Conservation (phyloP, 1,140 invertebrate genomes). For the honey bee (Apis mellifera) region DNA sequence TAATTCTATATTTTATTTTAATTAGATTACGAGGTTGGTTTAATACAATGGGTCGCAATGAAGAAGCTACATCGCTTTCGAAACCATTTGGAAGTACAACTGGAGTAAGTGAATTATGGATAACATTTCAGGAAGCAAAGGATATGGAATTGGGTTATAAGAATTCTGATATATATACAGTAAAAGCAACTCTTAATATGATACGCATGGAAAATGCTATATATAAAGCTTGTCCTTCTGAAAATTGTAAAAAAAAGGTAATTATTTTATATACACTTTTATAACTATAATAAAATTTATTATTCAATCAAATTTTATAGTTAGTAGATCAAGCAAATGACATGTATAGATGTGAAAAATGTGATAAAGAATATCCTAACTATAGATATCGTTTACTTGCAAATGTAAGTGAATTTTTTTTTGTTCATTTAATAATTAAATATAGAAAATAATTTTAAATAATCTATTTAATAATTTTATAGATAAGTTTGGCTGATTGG, state of each 20-base stretch:
- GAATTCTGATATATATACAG: conserved; percentile 90
- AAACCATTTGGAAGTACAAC: conserved; percentile 59
- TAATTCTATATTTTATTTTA: conserved; percentile 9
- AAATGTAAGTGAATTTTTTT: conserved; percentile 83
- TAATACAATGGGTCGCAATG: conserved; percentile 87
- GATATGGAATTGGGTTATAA: conserved; percentile 84
- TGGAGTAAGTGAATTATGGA: conserved; percentile 76
- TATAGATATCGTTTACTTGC: conserved; percentile 94
- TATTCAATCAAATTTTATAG: conserved; percentile 65
- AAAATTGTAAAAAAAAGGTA: conserved; percentile 96
- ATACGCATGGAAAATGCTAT: conserved; percentile 90
- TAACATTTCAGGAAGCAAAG: conserved; percentile 88
- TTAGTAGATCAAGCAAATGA: conserved; percentile 93
- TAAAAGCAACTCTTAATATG: conserved; percentile 86
- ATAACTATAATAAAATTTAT: conserved; percentile 1
- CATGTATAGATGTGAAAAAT: conserved; percentile 97
- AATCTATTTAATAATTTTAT: conserved; percentile 55
- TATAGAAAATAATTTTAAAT: background rate
- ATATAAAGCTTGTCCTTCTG: conserved; percentile 94
- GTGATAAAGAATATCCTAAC: conserved; percentile 90
- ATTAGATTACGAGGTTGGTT: conserved; percentile 92
- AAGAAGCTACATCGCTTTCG: conserved; percentile 79
- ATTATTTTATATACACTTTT: background rate
- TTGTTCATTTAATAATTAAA: background rate
- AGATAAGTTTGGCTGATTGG: conserved; percentile 91